A percentile compares a stretch with the other conserved stretches of the same genome.
Evolutionary conservation across 2,888 invertebrate genomes (phyloP).

Genomic region (Temnothorax ravouxi): DNA sequence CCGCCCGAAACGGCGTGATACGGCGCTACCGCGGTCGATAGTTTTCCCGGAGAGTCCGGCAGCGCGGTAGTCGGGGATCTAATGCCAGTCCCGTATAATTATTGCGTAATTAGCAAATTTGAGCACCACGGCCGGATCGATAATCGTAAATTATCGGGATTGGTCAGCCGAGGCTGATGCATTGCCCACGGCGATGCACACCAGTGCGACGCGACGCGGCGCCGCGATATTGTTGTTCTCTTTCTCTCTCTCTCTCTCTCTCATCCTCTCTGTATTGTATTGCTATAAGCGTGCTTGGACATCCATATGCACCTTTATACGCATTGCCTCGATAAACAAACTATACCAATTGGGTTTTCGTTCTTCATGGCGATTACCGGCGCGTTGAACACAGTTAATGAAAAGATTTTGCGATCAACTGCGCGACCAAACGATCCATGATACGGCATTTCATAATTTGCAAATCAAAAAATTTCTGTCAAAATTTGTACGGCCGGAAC

Average conservation of each 20-base stretch:
- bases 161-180: conserved; percentile 80
- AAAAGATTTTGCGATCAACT: not conserved
- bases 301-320: conserved; percentile 14
- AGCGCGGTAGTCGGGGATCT: conserved; percentile 71
- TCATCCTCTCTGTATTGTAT: not conserved
- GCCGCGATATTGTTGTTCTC: conserved; percentile 67
- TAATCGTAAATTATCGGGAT: conserved; percentile 83
- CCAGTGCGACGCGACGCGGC: conserved; percentile 45
- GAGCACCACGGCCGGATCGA: conserved; percentile 79
- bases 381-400: not conserved
- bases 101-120: conserved; percentile 85
- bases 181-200: conserved; percentile 76
- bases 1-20: conserved; percentile 39
- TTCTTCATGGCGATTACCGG: not conserved
- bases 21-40: conserved; percentile 67
- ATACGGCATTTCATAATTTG: not conserved
- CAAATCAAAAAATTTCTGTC: not conserved
- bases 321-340: not conserved
- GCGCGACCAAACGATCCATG: not conserved
- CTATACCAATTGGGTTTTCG: conserved; percentile 7
- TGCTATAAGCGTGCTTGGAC: conserved; percentile 19
- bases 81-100: conserved; percentile 83
- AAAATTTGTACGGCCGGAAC: not conserved
- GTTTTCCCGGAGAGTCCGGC: conserved; percentile 53
- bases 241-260: not conserved